Conservation (phyloP, 2,797 vertebrate species). For the Platyrinchus mystaceus region DNA sequence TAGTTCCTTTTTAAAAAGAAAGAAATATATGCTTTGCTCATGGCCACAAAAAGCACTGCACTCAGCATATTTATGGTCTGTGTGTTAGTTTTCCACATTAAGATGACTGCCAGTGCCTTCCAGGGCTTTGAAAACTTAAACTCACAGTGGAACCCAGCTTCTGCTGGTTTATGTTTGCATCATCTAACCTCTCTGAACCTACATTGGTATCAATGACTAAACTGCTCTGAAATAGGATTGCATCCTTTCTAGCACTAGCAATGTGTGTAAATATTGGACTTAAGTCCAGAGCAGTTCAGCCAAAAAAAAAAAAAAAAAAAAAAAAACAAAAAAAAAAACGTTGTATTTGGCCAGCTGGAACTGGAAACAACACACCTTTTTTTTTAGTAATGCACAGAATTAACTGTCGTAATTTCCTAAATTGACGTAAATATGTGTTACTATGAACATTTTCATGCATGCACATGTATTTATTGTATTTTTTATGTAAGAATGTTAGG, state of each 20-base stretch:
- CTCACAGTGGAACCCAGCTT: slow-evolving; percentile 34
- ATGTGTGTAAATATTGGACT: slow-evolving; percentile 8
- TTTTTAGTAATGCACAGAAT: background rate
- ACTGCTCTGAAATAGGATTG: slow-evolving; percentile 31
- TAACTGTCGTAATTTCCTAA: background rate
- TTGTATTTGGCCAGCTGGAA: background rate
- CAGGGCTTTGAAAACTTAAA: slow-evolving; percentile 47
- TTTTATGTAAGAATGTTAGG: background rate
- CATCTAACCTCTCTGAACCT: slow-evolving; percentile 21
- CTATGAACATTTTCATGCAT: background rate
- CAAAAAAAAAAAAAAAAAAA: slow-evolving; percentile 21
- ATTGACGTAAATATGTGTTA: background rate
- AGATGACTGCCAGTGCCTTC: slow-evolving; percentile 58
- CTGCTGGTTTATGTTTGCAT: slow-evolving; percentile 36
- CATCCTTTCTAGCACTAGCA: background rate
- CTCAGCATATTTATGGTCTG: slow-evolving; percentile 56
- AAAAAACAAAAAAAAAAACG: slow-evolving; percentile 1
- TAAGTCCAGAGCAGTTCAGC: background rate
- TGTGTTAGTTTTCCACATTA: slow-evolving; percentile 51
- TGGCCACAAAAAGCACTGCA: background rate
- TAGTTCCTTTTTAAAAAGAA: background rate
- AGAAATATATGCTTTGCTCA: background rate
- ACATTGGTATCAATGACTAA: background rate
- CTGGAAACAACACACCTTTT: background rate
- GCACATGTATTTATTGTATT: background rate